Evolutionary conservation across 2,888 invertebrate species (phyloP), one percentile per base, ranked within the genome.

Genomic region (Pollenia labialis): DNA sequence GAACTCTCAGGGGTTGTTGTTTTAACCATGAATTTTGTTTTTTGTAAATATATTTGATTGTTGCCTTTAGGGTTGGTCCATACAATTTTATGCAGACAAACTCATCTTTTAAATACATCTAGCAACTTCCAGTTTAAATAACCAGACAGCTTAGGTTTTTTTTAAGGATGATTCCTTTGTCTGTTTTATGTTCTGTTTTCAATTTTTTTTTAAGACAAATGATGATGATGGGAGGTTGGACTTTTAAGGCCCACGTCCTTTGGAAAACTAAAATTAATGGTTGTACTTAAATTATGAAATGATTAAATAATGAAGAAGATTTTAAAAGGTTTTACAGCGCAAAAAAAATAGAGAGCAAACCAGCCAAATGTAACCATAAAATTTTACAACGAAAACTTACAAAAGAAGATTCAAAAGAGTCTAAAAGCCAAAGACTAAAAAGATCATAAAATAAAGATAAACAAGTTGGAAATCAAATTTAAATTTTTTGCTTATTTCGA

Each of bases 231-330:
- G 69, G 69, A 77, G 83, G 83, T 64, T 71, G 76, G 50, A 77
- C 71, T 62, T 52, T 71, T 18, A 52, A 32, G 62, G 11, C 71
- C 71, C 80, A 60, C 32, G 18, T 66, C 56, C 48, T 72, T 52
- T 80, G 14, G 62, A 40, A 72, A 6, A 44, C 44, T 56, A 9
- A 83, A 71, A 77, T 77, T 83, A 77, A 77, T 83, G 83, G 71
- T 64, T 71, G 62, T 64, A 76, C 82, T 82, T 71, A 82, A 81
- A 81, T 81, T 81, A 81, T 81, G 72, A 81, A 81, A 81, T 74
- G 72, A 81, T 81, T 81, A 81, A 74, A 81, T 81, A 81, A 81
- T 81, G 81, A 81, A 66, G 64, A 14, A 46, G 44, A 40, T 44
- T 56, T 80, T 50, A 56, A 66, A 42, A 74, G 48, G 42, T 32